Evolutionary conservation across 1,140 invertebrate species (phyloP), one percentile per base, ranked within the genome.

Genomic region (Apocrypta bakeri): DNA sequence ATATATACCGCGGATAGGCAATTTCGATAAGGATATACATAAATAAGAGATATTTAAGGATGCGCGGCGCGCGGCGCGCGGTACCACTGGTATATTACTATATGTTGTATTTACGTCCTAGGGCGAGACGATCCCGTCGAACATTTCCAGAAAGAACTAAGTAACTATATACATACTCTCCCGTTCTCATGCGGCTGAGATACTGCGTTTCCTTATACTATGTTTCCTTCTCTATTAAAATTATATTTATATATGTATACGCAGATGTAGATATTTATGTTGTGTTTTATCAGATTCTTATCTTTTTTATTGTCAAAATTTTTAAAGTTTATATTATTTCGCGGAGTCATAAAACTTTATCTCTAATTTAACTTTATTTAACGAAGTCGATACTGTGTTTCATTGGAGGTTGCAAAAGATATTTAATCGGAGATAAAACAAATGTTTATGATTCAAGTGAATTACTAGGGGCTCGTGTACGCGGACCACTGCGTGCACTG

Each of bases 91-190:
- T 42, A 24, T 37, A 25, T 11, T 25, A 21, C 31, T 33, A 17
- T 42, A 27, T 31, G n/a, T 17, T 68, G 37, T 29, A 12, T 37
- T 69, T 69, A 56, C 63, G 31, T 82, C 42, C 66, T 25, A 48
- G 24, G 61, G 81, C 33, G 37, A 82, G 63, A 37, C 61, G 24
- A 79, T 83, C 71, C 76, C 77, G 77, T 83, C 56, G 61, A 83
- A 75, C 79, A 83, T 83, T 83, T 83, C 82, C 82, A 83, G 82
- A 73, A 75, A 61, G 14, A 40, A 42, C 2, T 74, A 74, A 64
- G 56, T 77, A 25, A 61, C 68, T 80, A 79, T 48, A 17, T 3
- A 17, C 48, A 17, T 81, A 66, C 29, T 37, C 63, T n/a, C 27
- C 21, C 11, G 21, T n/a, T 21, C 6, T 56, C 4, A 2, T 1